These are phyloP conservation scores for Clangula hyemalis DNA, from an alignment of 2,797 vertebrate species.

Conservation along the genomic window DNA sequence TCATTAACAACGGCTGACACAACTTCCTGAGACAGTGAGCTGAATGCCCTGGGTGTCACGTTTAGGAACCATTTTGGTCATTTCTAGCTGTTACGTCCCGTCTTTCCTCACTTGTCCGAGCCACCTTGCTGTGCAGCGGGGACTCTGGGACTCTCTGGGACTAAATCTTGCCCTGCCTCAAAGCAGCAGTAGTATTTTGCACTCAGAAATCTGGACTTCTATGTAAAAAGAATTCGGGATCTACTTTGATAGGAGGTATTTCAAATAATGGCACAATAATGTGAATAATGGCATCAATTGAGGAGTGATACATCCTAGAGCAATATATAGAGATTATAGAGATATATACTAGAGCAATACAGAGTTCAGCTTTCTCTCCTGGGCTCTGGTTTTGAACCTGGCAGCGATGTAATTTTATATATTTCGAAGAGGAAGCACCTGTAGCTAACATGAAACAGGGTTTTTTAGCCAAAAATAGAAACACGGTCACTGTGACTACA, in stretches of 20 bases:
- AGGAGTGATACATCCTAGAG: neutral
- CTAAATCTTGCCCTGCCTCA: neutral
- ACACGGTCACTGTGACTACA: neutral
- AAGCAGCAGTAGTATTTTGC: neutral
- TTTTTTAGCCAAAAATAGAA: neutral
- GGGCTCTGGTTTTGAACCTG: neutral
- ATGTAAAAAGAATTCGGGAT: neutral
- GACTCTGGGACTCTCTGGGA: neutral
- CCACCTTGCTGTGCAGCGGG: neutral
- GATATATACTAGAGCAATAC: too few species aligned
- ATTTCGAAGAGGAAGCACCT: conserved; percentile 66
- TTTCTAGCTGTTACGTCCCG: neutral
- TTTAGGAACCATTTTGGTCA: neutral
- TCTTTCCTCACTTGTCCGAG: neutral
- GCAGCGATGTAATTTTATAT: neutral
- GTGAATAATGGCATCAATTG: neutral
- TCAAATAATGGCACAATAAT: neutral
- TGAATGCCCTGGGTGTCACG: neutral
- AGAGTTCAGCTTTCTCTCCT: neutral
- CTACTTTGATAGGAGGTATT: neutral
- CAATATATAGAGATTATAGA: too few species aligned
- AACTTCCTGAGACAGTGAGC: accelerated
- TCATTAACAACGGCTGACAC: neutral
- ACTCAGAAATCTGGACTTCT: neutral
- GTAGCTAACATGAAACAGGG: conserved; percentile 20